Evolutionary conservation across 2,797 vertebrate species (phyloP).

Genomic region (Hydrophis major): DNA sequence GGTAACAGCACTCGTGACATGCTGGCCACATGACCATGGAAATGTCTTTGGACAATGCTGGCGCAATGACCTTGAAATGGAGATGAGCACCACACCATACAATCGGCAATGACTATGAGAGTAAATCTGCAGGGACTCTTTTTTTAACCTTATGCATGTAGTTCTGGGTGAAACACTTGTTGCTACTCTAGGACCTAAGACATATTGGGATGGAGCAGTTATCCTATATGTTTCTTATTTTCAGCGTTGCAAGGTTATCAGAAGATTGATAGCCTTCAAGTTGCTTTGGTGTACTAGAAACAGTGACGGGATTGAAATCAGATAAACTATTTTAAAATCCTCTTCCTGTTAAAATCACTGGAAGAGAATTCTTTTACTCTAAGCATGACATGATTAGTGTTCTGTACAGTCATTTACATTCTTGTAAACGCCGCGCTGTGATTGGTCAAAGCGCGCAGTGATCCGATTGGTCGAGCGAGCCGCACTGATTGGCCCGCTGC

Average conservation of each 20-base stretch:
- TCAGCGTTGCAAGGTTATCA: not conserved
- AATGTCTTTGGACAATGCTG: not conserved
- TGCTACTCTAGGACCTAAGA: not conserved
- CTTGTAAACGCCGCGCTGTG: too few relatives aligned
- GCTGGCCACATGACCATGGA: not conserved
- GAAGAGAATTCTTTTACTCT: not conserved
- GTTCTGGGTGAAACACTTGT: not conserved
- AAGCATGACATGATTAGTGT: not conserved
- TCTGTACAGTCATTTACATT: too few relatives aligned
- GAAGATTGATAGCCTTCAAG: not conserved
- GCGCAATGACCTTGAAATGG: not conserved
- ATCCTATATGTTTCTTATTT: not conserved
- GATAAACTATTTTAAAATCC: not conserved
- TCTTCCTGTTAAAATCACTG: not conserved
- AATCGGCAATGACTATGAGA: not conserved
- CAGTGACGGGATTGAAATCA: not conserved
- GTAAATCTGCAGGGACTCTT: not conserved
- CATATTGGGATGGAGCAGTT: not conserved
- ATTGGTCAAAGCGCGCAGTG: too few relatives aligned
- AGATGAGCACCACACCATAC: not conserved
- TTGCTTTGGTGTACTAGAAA: conserved; percentile 7
- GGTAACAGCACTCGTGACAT: not conserved
- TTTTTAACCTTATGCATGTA: not conserved
- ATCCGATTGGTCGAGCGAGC: too few relatives aligned
- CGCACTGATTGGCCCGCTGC: too few relatives aligned